Base-by-base conservation (phyloP, 2,888 invertebrate species). In the Polydesmus complanatus region DNA sequence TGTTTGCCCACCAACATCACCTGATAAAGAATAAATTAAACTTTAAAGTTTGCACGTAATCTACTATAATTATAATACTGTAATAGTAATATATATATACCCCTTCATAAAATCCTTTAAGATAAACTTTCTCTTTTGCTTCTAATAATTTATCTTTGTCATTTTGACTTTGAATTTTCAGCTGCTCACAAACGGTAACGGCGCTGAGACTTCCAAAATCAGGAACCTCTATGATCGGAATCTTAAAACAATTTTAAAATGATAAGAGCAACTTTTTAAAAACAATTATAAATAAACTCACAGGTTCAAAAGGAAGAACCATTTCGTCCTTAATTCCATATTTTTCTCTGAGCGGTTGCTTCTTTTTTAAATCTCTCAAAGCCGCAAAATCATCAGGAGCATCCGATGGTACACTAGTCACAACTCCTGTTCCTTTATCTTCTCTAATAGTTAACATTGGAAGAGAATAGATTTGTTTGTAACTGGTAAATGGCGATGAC, bases 331-430 rank as follows among this genome's bases (percentile, higher is more conserved):
- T 79, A 60, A 98, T 84, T 11, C 83, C 83, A 73, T 93, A 98
- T 72, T 97, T 98, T 73, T 92, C 88, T 66, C 97, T 80, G 64
- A 97, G 82, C 0, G 92, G 83, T 70, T 84, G 83, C 73, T 98
- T 98, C 73, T 95, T 96, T 73, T 96, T 92, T 63, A 98, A 77
- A 75, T 99, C 98, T 11, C 85, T 79, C 2, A 98, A 78, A 3
- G 97, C 97, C 0, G 96, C 96, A 74, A 88, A 97, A 75, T 98
- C 98, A 74, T 99, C 98, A 0, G 98, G 97, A 0, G 98, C 89
- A 77, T 98, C 98, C 0, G 97, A 97, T 0, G 96, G 97, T 0
- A 98, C 98, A 67, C 94, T 94, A 0, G 95, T 94, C 0, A 99
- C 98, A 47, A 98, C 83, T 1, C 97, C 98, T 0, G 98, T 98